Percentiles rank a stretch among this genome's conserved stretches.
Evolutionary conservation across 1,140 invertebrate species (phyloP).

Genomic region (Triops cancriformis): DNA sequence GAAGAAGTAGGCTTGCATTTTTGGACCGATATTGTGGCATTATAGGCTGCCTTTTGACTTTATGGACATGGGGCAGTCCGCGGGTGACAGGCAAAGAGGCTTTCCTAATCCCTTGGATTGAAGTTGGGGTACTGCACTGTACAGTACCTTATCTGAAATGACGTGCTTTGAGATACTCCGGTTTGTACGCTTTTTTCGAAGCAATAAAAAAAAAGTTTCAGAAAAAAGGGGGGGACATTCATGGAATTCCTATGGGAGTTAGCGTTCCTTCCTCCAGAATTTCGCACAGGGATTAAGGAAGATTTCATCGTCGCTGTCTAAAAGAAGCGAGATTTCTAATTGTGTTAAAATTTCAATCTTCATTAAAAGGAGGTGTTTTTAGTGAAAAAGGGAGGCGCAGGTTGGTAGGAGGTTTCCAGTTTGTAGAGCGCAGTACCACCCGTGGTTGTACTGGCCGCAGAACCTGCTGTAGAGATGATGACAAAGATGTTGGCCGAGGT

Average conservation of each 20-base stretch:
- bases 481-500: slow-evolving; percentile 6
- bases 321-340: too few species aligned
- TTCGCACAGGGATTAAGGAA: neutral
- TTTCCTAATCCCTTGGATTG: neutral
- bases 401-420: neutral
- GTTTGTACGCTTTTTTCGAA: neutral
- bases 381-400: neutral
- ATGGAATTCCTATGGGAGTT: neutral
- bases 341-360: too few species aligned
- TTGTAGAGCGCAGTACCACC: neutral
- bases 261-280: neutral
- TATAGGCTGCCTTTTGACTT: neutral
- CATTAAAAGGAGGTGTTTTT: too few species aligned
- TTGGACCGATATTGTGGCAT: neutral
- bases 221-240: neutral
- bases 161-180: neutral
- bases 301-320: neutral
- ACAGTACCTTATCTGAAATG: neutral
- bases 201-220: neutral
- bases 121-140: neutral
- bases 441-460: slow-evolving; percentile 2
- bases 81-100: neutral
- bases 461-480: slow-evolving; percentile 9
- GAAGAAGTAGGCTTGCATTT: neutral
- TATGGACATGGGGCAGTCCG: neutral